Conservation (phyloP, 2,797 vertebrate genomes). For the Takifugu rubripes region DNA sequence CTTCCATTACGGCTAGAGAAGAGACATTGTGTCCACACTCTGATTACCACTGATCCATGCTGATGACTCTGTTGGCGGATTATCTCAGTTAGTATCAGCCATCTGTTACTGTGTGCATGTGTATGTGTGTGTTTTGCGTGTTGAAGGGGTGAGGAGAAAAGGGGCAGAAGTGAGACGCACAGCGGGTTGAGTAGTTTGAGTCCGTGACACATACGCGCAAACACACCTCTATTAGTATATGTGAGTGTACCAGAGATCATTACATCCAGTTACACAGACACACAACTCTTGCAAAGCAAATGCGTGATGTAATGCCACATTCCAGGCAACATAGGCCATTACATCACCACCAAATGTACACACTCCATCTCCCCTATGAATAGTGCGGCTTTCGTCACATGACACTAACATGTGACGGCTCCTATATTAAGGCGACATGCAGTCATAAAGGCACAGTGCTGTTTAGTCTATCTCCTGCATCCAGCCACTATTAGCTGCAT, state of each 20-base stretch:
- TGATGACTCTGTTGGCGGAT: slow-evolving; percentile 88
- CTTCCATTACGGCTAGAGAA: slow-evolving; percentile 76
- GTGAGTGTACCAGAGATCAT: slow-evolving; percentile 26
- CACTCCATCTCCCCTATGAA: slow-evolving; percentile 33
- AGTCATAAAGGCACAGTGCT: slow-evolving; percentile 66
- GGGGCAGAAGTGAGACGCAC: slow-evolving; percentile 59
- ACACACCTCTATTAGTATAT: neutral
- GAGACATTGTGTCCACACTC: slow-evolving; percentile 78
- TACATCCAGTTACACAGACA: slow-evolving; percentile 24
- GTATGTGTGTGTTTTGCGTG: slow-evolving; percentile 44
- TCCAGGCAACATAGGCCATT: slow-evolving; percentile 35
- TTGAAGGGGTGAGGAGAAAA: slow-evolving; percentile 47
- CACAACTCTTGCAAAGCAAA: slow-evolving; percentile 44
- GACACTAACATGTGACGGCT: slow-evolving; percentile 66
- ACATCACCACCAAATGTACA: slow-evolving; percentile 32
- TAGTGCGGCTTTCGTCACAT: slow-evolving; percentile 53
- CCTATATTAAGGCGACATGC: slow-evolving; percentile 67
- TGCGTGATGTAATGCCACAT: slow-evolving; percentile 50
- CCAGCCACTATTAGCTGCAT: slow-evolving; percentile 58
- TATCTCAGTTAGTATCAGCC: slow-evolving; percentile 86
- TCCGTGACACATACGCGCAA: slow-evolving; percentile 27
- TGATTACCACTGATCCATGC: slow-evolving; percentile 89
- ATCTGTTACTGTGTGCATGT: slow-evolving; percentile 80
- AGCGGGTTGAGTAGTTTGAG: slow-evolving; percentile 54
- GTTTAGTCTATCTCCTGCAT: slow-evolving; percentile 70